phyloP scores from a whole-genome alignment of 1,140 invertebrate genomes.

The Achatina immaculata region DNA sequence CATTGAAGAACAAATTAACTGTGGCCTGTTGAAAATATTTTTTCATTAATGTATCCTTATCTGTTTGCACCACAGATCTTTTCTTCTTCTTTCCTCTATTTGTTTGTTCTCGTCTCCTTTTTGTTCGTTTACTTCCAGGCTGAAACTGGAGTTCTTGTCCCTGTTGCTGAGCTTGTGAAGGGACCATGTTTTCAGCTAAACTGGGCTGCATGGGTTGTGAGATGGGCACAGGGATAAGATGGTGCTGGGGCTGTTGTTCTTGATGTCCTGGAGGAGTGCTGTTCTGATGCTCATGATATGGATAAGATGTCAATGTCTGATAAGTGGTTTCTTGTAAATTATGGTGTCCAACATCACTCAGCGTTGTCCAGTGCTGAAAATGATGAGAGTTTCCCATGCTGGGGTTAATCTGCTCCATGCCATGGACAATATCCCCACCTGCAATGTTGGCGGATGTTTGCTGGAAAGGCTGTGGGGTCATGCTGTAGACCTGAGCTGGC shows the following conservation, averaged over 20 bases:
- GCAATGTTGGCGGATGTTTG: not conserved
- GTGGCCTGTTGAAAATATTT: constrained; percentile 34
- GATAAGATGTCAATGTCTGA: not conserved
- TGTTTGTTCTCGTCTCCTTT: not conserved
- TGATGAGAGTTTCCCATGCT: not conserved
- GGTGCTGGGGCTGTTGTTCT: not conserved
- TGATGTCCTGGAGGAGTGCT: not conserved
- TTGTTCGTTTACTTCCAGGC: not conserved
- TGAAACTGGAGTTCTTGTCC: not conserved
- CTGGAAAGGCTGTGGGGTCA: not conserved
- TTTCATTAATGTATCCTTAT: constrained; percentile 21
- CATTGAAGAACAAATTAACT: constrained; percentile 35
- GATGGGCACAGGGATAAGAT: not conserved
- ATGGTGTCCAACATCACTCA: not conserved
- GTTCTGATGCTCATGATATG: not conserved
- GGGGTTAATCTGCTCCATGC: not conserved
- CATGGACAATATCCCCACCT: not conserved
- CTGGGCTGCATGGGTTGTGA: not conserved
- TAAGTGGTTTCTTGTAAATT: not conserved
- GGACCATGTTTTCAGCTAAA: not conserved
- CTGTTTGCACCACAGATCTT: not conserved
- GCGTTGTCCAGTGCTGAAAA: constrained; percentile 18
- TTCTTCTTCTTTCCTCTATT: not conserved
- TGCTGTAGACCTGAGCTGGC: not conserved
- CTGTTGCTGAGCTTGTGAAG: not conserved